These are phyloP conservation scores for Poeciliopsis turrubarensis DNA, from an alignment of 2,113 vertebrate genomes.

Conservation along the genomic window DNA sequence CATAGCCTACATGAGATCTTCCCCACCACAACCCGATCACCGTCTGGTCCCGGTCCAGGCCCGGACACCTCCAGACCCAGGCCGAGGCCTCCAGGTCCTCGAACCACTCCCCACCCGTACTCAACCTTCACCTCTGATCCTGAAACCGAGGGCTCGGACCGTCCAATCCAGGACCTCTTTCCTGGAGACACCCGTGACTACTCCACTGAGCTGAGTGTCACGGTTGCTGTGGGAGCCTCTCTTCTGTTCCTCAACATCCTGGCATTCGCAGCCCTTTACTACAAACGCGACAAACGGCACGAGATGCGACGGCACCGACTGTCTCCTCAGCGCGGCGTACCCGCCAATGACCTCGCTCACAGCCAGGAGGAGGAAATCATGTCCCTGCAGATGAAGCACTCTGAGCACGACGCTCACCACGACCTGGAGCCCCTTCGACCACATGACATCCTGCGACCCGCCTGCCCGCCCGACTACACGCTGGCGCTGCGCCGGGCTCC, in stretches of 20 bases:
- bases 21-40: slow-evolving; percentile 82
- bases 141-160: slow-evolving; percentile 78
- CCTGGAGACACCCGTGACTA: slow-evolving; percentile 89
- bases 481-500: slow-evolving; percentile 90
- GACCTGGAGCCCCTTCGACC: slow-evolving; percentile 87
- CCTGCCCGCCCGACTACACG: slow-evolving; percentile 92
- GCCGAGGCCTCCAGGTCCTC: slow-evolving; percentile 67
- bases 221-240: slow-evolving; percentile 90
- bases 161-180: slow-evolving; percentile 82
- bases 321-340: slow-evolving; percentile 85
- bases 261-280: slow-evolving; percentile 93
- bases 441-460: slow-evolving; percentile 87
- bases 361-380: slow-evolving; percentile 92
- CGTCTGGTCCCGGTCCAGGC: slow-evolving; percentile 73
- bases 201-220: slow-evolving; percentile 91
- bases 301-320: slow-evolving; percentile 87
- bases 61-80: slow-evolving; percentile 67
- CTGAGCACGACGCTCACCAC: slow-evolving; percentile 84
- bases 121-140: slow-evolving; percentile 81
- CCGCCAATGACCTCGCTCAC: slow-evolving; percentile 86
- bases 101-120: slow-evolving; percentile 82
- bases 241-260: slow-evolving; percentile 94
- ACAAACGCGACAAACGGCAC: slow-evolving; percentile 91
- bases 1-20: slow-evolving; percentile 86
- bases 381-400: slow-evolving; percentile 90